Evolutionary conservation across 2,888 invertebrate genomes (phyloP), one percentile per base, ranked within the genome.

Genomic region (Andrena haemorrhoa): DNA sequence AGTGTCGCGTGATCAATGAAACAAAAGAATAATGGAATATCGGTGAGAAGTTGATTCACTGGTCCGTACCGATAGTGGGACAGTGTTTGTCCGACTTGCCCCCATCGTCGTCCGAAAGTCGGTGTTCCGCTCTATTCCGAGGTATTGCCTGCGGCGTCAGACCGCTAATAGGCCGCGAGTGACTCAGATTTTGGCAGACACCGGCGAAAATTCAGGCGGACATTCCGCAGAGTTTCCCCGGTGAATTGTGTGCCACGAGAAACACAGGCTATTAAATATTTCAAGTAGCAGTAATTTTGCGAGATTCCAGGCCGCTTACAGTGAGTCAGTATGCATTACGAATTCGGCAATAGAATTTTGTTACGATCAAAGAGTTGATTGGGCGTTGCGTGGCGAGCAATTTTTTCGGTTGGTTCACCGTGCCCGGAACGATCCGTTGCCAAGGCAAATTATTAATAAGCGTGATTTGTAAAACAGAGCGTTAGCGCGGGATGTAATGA

Each of bases 161-260:
- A 23, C 3, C 16, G 47, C 47, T 53, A 31, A 70, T 51, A 75
- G 29, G 29, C 29, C 20, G 10, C n/a, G 51, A 7, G 35, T 75
- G 75, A 75, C 26, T 75, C 75, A 75, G 41, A 41, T 29, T 70
- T 63, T 75, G 75, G 75, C 71, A 70, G 26, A 20, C 58, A 10
- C 31, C 4, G 29, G 20, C 8, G 60, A 49, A 66, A 58, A 12
- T 16, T 31, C 33, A 6, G 10, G 12, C 7, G 7, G 16, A 49
- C n/a, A 16, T 68, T 26, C 12, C 7, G 5, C 23, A 8, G 47
- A 68, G 1, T 47, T 68, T 74, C 47, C 29, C n/a, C 8, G 33
- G 3, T 53, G 10, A 41, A 20, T 23, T 26, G 47, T 60, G 56
- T 2, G 26, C 16, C 41, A 5, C 41, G n/a, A 64, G 31, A 7